Conservation (phyloP, 2,888 invertebrate species). For the Choristoneura rosaceana region DNA sequence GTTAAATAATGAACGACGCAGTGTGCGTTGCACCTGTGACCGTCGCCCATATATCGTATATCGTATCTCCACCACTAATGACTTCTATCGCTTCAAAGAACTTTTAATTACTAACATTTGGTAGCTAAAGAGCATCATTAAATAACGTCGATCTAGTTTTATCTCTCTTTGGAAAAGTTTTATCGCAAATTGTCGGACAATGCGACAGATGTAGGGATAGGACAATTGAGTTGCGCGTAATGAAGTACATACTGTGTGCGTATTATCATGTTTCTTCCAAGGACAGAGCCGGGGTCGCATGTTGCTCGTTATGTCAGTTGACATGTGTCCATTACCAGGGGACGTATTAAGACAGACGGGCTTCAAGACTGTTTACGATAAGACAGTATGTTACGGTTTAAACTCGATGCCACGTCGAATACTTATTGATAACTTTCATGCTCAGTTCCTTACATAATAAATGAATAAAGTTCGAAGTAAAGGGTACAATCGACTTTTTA, state of each 20-base stretch:
- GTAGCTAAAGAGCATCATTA: constrained; percentile 17
- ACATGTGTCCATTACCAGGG: constrained; percentile 50
- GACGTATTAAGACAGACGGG: constrained; percentile 27
- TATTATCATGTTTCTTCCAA: constrained; percentile 49
- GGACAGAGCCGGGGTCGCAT: constrained; percentile 59
- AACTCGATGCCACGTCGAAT: constrained; percentile 6
- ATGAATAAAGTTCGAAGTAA: background rate
- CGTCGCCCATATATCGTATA: constrained; percentile 1
- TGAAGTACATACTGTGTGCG: constrained; percentile 21
- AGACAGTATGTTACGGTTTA: constrained; percentile 22
- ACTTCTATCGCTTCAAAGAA: background rate
- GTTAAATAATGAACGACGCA: constrained; percentile 60
- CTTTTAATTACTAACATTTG: constrained; percentile 14
- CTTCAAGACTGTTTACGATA: constrained; percentile 30
- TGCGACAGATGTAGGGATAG: constrained; percentile 13
- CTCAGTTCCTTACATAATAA: background rate
- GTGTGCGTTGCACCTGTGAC: constrained; percentile 61
- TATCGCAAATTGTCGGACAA: background rate
- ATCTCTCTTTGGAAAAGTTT: constrained; percentile 14
- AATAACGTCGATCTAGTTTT: constrained; percentile 2
- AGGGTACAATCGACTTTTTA: background rate
- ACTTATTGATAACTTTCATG: constrained; percentile 15
- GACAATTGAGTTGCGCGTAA: constrained; percentile 12
- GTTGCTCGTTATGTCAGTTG: constrained; percentile 63
- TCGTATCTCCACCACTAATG: constrained; percentile 7